Conservation (phyloP, 2,888 invertebrate genomes). For the Pterobdella sp. region DNA sequence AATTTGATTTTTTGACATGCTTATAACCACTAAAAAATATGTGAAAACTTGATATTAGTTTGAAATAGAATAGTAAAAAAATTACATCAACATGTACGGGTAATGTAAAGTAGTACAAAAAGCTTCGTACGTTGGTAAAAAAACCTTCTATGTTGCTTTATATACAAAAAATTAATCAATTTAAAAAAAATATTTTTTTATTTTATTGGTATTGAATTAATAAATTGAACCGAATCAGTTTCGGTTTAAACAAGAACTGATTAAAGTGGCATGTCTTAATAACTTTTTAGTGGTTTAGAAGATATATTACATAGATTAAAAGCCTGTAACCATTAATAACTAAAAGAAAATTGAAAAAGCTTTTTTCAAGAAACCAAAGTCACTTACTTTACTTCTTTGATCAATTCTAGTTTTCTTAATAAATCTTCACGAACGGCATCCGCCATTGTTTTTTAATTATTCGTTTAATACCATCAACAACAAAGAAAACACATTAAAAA, state of each 20-base stretch:
- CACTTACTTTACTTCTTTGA: conserved; percentile 36
- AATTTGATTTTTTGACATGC: neutral
- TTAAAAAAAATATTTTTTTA: too few species aligned
- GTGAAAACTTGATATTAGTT: conserved; percentile 2
- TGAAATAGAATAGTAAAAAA: neutral
- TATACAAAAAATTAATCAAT: too few species aligned
- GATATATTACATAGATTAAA: too few species aligned
- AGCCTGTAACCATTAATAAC: too few species aligned
- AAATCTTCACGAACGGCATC: conserved; percentile 34
- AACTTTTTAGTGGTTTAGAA: too few species aligned
- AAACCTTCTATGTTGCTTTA: neutral
- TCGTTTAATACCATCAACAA: conserved; percentile 55
- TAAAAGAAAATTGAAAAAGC: too few species aligned
- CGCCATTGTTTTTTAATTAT: conserved; percentile 32
- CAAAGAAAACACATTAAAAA: conserved; percentile 50
- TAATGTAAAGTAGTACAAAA: too few species aligned
- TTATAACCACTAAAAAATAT: neutral
- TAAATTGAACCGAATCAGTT: too few species aligned
- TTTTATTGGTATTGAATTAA: too few species aligned
- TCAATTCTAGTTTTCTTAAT: conserved; percentile 36
- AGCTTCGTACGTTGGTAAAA: neutral
- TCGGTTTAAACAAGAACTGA: too few species aligned
- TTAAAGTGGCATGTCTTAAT: too few species aligned
- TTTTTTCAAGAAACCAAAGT: conserved; percentile 10
- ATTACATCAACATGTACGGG: too few species aligned